Conservation (phyloP, 2,797 vertebrate genomes). For the Thripadectes ignobilis region DNA sequence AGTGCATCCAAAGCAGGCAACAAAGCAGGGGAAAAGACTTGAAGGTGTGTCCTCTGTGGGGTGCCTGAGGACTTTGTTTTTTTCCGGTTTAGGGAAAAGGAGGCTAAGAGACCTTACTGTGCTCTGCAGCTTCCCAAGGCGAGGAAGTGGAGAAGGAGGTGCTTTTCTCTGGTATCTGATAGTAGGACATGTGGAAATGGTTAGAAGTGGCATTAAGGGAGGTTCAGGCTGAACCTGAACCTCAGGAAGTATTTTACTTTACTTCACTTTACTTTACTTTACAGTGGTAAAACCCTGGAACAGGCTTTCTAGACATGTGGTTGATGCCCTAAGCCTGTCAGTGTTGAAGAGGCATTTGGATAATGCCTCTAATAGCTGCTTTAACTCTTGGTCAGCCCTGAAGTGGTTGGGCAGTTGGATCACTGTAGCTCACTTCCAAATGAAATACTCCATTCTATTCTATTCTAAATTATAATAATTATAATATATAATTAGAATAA, state of each 20-base stretch:
- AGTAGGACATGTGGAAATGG: rapidly evolving
- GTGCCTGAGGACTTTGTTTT: neutral
- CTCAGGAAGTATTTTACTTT: neutral
- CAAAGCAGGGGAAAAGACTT: neutral
- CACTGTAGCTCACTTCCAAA: neutral
- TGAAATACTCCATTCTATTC: neutral
- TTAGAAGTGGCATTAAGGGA: neutral
- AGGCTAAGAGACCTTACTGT: neutral
- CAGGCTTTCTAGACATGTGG: neutral
- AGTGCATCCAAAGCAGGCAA: rapidly evolving
- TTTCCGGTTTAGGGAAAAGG: neutral
- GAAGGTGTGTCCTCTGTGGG: neutral
- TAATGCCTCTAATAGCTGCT: neutral
- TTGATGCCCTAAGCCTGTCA: rapidly evolving
- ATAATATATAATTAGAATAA: neutral
- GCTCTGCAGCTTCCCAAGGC: neutral
- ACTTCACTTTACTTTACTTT: neutral
- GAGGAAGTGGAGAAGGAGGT: neutral
- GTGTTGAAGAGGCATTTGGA: neutral
- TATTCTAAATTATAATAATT: neutral
- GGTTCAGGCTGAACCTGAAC: neutral
- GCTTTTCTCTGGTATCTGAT: neutral
- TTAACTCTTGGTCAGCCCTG: neutral
- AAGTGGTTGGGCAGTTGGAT: neutral
- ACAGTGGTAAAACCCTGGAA: neutral